Percentiles rank a stretch among this genome's conserved stretches.
These are phyloP conservation scores for Tinea semifulvella DNA, from an alignment of 2,888 invertebrate species.

Conservation along the genomic window DNA sequence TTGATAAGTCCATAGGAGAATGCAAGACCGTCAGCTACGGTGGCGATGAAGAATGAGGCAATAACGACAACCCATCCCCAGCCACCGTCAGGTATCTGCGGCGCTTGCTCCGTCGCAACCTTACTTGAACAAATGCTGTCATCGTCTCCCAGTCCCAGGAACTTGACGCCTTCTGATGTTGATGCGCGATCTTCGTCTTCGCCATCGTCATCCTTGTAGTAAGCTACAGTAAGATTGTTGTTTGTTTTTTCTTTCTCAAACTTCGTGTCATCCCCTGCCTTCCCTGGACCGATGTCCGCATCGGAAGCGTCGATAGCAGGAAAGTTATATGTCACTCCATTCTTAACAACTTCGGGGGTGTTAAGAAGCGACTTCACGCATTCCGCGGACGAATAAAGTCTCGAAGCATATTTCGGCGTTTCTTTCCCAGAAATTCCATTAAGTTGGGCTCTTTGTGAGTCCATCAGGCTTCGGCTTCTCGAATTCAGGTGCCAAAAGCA, in stretches of 20 bases:
- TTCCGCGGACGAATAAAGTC: slow-evolving; percentile 59
- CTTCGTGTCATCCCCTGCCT: slow-evolving; percentile 25
- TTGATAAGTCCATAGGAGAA: slow-evolving; percentile 92
- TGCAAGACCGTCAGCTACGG: slow-evolving; percentile 92
- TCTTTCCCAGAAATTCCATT: slow-evolving; percentile 61
- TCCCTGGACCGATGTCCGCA: background rate
- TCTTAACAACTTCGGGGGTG: slow-evolving; percentile 40
- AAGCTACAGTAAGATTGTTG: slow-evolving; percentile 37
- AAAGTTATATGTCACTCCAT: slow-evolving; percentile 24
- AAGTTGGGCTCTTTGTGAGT: slow-evolving; percentile 45
- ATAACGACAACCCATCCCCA: slow-evolving; percentile 93
- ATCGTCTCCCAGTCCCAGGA: slow-evolving; percentile 58
- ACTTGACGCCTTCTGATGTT: slow-evolving; percentile 59
- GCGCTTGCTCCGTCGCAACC: slow-evolving; percentile 43
- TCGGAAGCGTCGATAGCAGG: slow-evolving; percentile 6
- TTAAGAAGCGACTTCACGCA: slow-evolving; percentile 53
- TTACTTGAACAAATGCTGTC: slow-evolving; percentile 58
- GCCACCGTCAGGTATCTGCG: slow-evolving; percentile 83
- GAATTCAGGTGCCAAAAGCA: background rate
- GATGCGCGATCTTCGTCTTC: slow-evolving; percentile 50
- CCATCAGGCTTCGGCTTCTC: slow-evolving; percentile 38
- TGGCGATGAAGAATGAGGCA: slow-evolving; percentile 84
- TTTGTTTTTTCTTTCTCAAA: slow-evolving; percentile 29
- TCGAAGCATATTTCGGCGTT: slow-evolving; percentile 44
- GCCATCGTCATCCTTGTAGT: slow-evolving; percentile 31